phyloP scores from a whole-genome alignment of 2,113 vertebrate species.

The Heloderma charlesbogerti region DNA sequence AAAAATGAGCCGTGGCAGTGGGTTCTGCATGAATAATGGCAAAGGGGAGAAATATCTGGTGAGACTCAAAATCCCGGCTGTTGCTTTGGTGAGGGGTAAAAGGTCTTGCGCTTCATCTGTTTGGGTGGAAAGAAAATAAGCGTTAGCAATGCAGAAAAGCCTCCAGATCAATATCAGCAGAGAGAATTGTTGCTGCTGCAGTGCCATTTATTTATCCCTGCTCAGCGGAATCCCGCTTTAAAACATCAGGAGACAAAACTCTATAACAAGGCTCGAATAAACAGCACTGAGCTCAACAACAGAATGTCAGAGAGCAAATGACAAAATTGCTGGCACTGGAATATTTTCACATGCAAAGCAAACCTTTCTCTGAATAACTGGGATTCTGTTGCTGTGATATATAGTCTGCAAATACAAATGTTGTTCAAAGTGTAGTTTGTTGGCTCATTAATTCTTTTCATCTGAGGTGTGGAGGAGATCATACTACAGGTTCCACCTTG shows the following conservation, averaged over 20 bases:
- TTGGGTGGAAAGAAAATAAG: background rate
- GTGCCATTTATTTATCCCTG: background rate
- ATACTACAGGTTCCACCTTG: background rate
- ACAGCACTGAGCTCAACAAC: background rate
- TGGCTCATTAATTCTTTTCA: background rate
- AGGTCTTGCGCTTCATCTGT: background rate
- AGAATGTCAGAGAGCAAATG: background rate
- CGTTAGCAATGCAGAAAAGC: conserved; percentile 15
- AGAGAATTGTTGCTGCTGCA: conserved; percentile 18
- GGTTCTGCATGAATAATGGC: background rate
- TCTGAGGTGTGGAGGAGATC: background rate
- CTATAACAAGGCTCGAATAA: background rate
- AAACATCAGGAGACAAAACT: conserved; percentile 11
- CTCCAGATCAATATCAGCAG: conserved; percentile 9
- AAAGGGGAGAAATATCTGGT: background rate
- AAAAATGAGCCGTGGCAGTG: background rate
- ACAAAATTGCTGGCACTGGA: background rate
- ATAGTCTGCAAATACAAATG: background rate
- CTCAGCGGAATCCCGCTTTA: background rate
- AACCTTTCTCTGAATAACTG: background rate
- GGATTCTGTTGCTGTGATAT: background rate
- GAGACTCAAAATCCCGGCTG: background rate
- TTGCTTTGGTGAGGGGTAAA: background rate
- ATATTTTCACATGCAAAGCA: background rate
- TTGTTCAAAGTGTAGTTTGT: background rate